Conservation (phyloP, 2,888 invertebrate species). For the Myopa testacea region DNA sequence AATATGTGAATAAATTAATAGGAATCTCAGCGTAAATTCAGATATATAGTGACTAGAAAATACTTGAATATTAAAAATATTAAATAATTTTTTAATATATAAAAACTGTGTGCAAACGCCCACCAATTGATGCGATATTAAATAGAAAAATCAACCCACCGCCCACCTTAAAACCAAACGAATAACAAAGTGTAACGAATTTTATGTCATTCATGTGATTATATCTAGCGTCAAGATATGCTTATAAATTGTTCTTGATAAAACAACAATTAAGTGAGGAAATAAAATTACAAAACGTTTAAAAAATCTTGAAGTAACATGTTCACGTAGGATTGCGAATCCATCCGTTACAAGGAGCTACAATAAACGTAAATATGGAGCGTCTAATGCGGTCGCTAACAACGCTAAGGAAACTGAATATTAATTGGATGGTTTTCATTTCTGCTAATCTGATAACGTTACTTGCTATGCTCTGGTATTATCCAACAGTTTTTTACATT, state of each 20-base stretch:
- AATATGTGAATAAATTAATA: too few relatives aligned
- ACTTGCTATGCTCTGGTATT: slow-evolving; percentile 66
- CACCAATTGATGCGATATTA: slow-evolving; percentile 47
- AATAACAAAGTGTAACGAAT: too few relatives aligned
- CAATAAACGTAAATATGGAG: slow-evolving; percentile 14
- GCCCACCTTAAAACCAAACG: not conserved
- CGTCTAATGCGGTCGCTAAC: slow-evolving; percentile 2
- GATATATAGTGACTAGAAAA: too few relatives aligned
- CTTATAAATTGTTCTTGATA: too few relatives aligned
- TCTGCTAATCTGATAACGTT: slow-evolving; percentile 59
- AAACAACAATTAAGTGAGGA: too few relatives aligned
- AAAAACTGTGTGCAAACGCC: slow-evolving; percentile 44
- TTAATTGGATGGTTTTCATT: slow-evolving; percentile 62
- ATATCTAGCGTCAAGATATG: too few relatives aligned
- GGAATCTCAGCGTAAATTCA: too few relatives aligned
- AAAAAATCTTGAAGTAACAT: too few relatives aligned
- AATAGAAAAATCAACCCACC: slow-evolving; percentile 16
- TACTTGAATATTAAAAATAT: not conserved
- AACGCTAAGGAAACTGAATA: slow-evolving; percentile 58
- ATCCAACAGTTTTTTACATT: slow-evolving; percentile 67
- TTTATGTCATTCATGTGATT: too few relatives aligned
- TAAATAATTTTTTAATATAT: not conserved
- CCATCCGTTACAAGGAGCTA: too few relatives aligned
- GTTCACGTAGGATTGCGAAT: too few relatives aligned
- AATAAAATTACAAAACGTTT: too few relatives aligned